Evolutionary conservation across 2,888 invertebrate species (phyloP).

Genomic region (Cremastinae sp.): DNA sequence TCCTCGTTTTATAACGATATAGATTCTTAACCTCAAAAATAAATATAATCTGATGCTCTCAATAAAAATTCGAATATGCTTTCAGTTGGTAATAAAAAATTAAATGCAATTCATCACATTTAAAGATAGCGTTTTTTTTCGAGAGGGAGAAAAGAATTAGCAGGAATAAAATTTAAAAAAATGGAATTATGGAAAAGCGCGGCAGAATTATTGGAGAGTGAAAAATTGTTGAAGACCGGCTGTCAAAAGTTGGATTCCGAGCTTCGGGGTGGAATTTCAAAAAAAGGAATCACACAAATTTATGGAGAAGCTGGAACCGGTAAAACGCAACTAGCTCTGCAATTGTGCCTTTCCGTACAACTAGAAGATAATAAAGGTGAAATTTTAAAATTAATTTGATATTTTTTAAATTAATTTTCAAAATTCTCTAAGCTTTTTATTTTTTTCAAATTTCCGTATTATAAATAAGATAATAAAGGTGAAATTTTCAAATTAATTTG

Average conservation of each 20-base stretch:
- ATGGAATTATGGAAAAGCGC: slow-evolving; percentile 55
- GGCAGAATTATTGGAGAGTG: slow-evolving; percentile 53
- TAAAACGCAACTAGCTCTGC: slow-evolving; percentile 90
- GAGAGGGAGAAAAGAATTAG: too few species aligned
- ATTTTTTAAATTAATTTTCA: slow-evolving; percentile 20
- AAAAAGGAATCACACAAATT: slow-evolving; percentile 88
- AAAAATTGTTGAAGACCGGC: slow-evolving; percentile 79
- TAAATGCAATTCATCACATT: too few species aligned
- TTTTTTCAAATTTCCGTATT: slow-evolving; percentile 11
- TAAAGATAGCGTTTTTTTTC: too few species aligned
- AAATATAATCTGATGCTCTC: too few species aligned
- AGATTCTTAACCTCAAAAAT: too few species aligned
- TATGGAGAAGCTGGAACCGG: slow-evolving; percentile 91
- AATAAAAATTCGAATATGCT: too few species aligned
- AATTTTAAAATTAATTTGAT: slow-evolving; percentile 77
- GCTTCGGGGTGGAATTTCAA: slow-evolving; percentile 86
- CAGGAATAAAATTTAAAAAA: slow-evolving; percentile 11
- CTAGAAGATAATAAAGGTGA: slow-evolving; percentile 82
- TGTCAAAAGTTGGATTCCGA: slow-evolving; percentile 83
- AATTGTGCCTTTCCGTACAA: slow-evolving; percentile 86
- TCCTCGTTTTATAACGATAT: too few species aligned
- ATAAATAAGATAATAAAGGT: neutral
- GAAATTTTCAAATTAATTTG: neutral
- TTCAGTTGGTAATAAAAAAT: too few species aligned
- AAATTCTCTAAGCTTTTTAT: slow-evolving; percentile 4